Evolutionary conservation across 2,888 invertebrate species (phyloP), one percentile per base, ranked within the genome.

Genomic region (Lysandra bellargus): DNA sequence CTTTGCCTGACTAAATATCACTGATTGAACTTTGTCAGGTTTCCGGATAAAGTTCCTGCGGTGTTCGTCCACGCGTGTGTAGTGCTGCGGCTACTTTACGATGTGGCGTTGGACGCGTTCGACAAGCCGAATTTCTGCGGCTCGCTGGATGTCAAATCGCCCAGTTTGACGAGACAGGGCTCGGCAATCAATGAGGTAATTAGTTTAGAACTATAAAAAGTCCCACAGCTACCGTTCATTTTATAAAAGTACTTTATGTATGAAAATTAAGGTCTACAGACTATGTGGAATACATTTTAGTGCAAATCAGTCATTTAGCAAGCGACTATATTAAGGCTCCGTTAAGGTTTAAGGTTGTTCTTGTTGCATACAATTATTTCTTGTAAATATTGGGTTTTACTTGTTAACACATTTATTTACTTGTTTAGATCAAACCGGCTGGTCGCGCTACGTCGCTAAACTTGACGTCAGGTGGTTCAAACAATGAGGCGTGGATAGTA

Each of bases 21-120:
- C 4, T 37, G 37, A 37, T 37, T 37, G 2, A 37, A 37, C 37
- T 40, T 40, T 53, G 6, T n/a, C 30, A 97, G 97, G 76, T 96
- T 97, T 87, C 96, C 96, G 2, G 96, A 96, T 14, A 95, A 96
- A 80, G 96, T 98, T 83, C 98, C 98, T 7, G 95, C 96, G 78
- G 96, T 97, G 4, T 95, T 99, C 83, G 96, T 97, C 30, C 98
- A 98, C 86, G 97, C 98, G 0, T 97, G 98, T 87, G 95, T 98
- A 75, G 96, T 99, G 76, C 95, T 99, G 84, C 96, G 99, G 80
- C 95, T 99, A 79, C 93, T 99, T 23, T 99, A 99, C 88, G 99
- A 99, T 91, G 97, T 99, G 86, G 98, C 99, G 0, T 95, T 99
- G 83, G 99, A 99, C 91, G 96, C 98, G 74, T 99, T 98, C 91